A percentile compares a stretch with the other conserved stretches of the same genome.
Evolutionary conservation across 2,113 vertebrate species (phyloP).

Genomic region (Stegastes partitus): DNA sequence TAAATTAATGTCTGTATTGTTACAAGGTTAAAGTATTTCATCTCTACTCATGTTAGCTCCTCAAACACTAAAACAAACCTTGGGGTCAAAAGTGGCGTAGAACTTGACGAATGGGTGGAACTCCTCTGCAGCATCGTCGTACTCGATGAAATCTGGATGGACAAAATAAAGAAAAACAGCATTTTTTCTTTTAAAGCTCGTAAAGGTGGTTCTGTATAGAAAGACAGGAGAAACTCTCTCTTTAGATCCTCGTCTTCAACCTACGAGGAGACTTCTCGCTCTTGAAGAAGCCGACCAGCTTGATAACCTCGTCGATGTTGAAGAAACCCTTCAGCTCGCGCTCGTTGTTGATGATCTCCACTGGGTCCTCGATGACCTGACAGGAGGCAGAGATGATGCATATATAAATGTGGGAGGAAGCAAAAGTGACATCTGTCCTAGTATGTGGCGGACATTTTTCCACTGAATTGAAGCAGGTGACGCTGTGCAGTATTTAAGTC

Average conservation of each 20-base stretch:
- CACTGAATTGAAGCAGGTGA: no score
- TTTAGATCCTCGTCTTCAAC: slow-evolving; percentile 53
- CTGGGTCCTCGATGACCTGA: slow-evolving; percentile 89
- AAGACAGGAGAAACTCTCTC: background rate
- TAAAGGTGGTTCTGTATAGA: background rate
- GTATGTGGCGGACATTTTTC: no score
- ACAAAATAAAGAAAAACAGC: background rate
- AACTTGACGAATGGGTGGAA: slow-evolving; percentile 95
- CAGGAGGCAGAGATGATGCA: background rate
- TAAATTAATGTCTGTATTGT: background rate
- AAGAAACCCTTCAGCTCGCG: slow-evolving; percentile 90
- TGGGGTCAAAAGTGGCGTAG: slow-evolving; percentile 92
- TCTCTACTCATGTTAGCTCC: background rate
- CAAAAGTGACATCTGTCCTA: background rate
- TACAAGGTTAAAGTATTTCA: no score
- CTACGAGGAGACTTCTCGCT: slow-evolving; percentile 89
- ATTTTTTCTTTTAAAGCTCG: background rate
- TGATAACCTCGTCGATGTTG: slow-evolving; percentile 91
- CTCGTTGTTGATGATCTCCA: slow-evolving; percentile 92
- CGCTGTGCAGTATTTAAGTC: no score
- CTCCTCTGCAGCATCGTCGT: slow-evolving; percentile 90
- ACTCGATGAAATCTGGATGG: slow-evolving; percentile 90
- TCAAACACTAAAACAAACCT: slow-evolving; percentile 77
- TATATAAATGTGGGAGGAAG: background rate
- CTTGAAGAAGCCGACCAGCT: slow-evolving; percentile 93